Conservation (phyloP, 2,888 invertebrate genomes). For the Mesorhabditis sp. region DNA sequence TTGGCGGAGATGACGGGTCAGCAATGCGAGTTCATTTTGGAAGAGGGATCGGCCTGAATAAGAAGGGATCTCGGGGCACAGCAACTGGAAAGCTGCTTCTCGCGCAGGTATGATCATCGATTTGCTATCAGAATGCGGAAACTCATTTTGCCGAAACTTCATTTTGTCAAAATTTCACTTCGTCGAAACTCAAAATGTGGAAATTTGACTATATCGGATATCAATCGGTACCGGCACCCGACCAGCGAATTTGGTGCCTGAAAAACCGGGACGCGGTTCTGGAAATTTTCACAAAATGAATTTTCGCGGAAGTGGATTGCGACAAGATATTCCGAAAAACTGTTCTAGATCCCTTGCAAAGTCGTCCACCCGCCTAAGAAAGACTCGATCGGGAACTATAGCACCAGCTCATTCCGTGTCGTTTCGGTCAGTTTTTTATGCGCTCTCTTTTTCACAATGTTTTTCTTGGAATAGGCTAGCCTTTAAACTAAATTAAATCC, state of each 20-base stretch:
- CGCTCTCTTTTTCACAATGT: not conserved
- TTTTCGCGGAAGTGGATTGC: not conserved
- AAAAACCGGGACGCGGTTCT: not conserved
- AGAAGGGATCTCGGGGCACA: conserved; percentile 12
- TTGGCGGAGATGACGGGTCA: conserved; percentile 39
- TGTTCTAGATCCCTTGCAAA: not conserved
- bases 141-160: no score
- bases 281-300: not conserved
- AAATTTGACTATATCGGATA: no score
- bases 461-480: not conserved
- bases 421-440: not conserved
- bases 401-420: conserved; percentile 5
- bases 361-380: conserved; percentile 5
- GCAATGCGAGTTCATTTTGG: conserved; percentile 53
- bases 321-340: no score
- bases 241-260: not conserved
- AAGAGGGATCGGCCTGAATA: conserved; percentile 21
- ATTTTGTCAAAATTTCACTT: not conserved
- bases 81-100: conserved; percentile 31
- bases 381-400: conserved; percentile 4
- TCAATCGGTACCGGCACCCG: no score
- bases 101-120: conserved; percentile 29
- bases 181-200: not conserved
- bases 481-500: no score
- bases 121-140: no score